Conservation (phyloP, 30 jellyfish, hydroid and myxozoan species). For the Hydractinia symbiolongicarpus region DNA sequence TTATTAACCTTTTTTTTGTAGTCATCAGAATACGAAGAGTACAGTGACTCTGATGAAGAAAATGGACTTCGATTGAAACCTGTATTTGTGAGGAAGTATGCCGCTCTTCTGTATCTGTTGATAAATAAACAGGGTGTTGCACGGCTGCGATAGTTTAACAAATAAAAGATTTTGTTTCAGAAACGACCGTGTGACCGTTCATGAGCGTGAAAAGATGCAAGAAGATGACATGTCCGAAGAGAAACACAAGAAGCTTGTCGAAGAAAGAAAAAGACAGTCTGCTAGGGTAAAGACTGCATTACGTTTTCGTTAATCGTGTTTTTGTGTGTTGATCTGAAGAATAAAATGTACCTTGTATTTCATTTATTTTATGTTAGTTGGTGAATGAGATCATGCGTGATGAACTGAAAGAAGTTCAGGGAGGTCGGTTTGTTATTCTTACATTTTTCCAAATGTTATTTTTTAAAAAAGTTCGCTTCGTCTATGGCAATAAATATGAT, state of each 20-base stretch:
- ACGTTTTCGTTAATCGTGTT: too few species aligned
- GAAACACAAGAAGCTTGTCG: slow-evolving; percentile 55
- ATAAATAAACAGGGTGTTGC: too few species aligned
- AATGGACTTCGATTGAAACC: slow-evolving; percentile 87
- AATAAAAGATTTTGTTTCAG: slow-evolving; percentile 23
- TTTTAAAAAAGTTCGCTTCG: too few species aligned
- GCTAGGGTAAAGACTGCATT: slow-evolving; percentile 43
- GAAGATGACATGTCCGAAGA: slow-evolving; percentile 75
- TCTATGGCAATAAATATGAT: too few species aligned
- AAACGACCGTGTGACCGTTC: slow-evolving; percentile 78
- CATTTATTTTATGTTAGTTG: slow-evolving; percentile 30
- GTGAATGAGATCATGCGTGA: slow-evolving; percentile 72
- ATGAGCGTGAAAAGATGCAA: slow-evolving; percentile 61
- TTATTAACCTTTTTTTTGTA: background rate
- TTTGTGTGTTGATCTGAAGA: too few species aligned
- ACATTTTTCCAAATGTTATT: too few species aligned
- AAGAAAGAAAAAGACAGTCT: slow-evolving; percentile 67
- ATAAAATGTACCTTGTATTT: too few species aligned
- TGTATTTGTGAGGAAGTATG: slow-evolving; percentile 95
- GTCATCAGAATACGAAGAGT: slow-evolving; percentile 95
- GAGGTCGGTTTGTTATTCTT: slow-evolving; percentile 44
- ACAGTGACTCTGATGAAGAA: slow-evolving; percentile 95
- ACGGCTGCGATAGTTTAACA: too few species aligned
- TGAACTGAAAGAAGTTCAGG: slow-evolving; percentile 87
- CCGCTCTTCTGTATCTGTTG: background rate